Base-by-base conservation (phyloP, 2,888 invertebrate species). In the Cyrtodaria siliqua region DNA sequence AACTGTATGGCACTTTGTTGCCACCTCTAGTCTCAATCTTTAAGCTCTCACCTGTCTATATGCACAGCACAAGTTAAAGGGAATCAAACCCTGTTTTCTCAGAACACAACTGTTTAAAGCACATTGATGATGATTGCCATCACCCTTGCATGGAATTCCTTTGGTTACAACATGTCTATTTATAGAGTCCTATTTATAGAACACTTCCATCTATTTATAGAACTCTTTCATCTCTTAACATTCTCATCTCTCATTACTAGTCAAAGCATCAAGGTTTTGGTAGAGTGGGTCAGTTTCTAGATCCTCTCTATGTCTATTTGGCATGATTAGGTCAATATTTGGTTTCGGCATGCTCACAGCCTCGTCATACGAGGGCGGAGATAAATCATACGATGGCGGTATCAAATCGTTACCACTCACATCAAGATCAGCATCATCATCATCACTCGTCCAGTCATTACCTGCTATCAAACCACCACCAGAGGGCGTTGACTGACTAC, bases 321-420 rank as follows among this genome's bases (percentile, higher is more conserved):
- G 38, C 20, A 20, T 26, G 12, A 16, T n/a, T n/a, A 57, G 47
- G n/a, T 57, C 56, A 24, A 29, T 29, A 4, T 55, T 70, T 20
- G 82, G 85, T 60, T 77, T 83, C 24, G 85, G 85, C 85, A 85
- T 85, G 53, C 74, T 70, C 26, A 85, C 67, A 14, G 85, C 85
- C 62, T 85, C 85, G 61, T 85, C 85, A 55, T 85, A 85, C 9
- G 85, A 84, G n/a, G 85, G 85, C 1, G 84, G 83, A 18, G 73
- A 66, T n/a, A 78, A 61, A 66, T 81, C 81, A 50, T 81, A 81
- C 6, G 81, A 81, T 16, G 81, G 81, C 24, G 81, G 81, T 29
- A 81, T 81, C 49, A 81, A 76, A 61, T 81, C 78, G 71, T 81
- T 78, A 40, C 72, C 76, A 40, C 72, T 68, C 20, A 80, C 40